Evolutionary conservation across 2,888 invertebrate genomes (phyloP).

Genomic region (Siphlonurus alternatus): DNA sequence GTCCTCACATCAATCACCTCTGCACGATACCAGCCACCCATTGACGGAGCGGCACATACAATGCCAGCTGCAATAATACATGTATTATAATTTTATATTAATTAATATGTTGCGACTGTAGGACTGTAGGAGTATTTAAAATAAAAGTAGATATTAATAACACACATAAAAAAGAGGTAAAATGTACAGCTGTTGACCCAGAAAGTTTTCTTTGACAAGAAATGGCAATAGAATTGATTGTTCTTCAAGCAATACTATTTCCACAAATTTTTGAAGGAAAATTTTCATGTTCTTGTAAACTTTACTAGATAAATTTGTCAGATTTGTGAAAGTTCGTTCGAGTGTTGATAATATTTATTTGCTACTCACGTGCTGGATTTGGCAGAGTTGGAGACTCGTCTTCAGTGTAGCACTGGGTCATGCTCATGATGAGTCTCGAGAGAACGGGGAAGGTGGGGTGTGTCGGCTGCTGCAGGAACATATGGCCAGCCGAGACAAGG

Average conservation of each 20-base stretch:
- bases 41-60: slow-evolving; percentile 73
- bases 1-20: slow-evolving; percentile 42
- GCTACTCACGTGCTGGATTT: slow-evolving; percentile 21
- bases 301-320: no score
- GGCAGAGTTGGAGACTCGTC: slow-evolving; percentile 66
- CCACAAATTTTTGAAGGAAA: no score
- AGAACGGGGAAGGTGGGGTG: slow-evolving; percentile 85
- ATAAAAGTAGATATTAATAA: slow-evolving; percentile 6
- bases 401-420: slow-evolving; percentile 66
- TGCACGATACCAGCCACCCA: slow-evolving; percentile 79
- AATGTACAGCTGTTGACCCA: no score
- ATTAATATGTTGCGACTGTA: slow-evolving; percentile 7
- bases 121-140: not conserved
- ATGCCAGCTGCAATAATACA: slow-evolving; percentile 47
- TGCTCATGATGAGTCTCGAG: slow-evolving; percentile 58
- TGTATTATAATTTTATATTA: slow-evolving; percentile 12
- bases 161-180: no score
- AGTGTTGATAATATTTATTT: no score
- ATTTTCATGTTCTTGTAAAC: no score
- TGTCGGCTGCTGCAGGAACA: slow-evolving; percentile 89
- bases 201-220: no score
- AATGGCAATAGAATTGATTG: no score
- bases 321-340: no score
- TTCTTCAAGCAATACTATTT: no score
- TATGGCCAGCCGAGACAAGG: slow-evolving; percentile 68